Conservation (phyloP, 2,797 vertebrate species). For the Forpus xanthops region DNA sequence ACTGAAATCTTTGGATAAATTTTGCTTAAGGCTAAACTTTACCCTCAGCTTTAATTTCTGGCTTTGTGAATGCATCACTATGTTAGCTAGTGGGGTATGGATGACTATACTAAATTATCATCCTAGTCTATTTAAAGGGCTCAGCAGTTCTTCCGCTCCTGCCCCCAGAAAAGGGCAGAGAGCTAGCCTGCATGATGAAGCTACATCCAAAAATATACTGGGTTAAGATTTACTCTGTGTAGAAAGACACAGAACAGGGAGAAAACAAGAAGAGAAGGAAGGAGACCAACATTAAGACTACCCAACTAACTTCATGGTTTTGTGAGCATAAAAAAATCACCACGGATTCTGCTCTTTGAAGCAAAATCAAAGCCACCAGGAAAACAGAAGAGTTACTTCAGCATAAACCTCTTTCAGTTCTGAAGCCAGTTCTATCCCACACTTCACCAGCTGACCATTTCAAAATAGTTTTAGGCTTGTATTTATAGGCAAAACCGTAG, state of each 20-base stretch:
- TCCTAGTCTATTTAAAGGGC: background rate
- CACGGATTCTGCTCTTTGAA: background rate
- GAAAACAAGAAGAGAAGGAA: background rate
- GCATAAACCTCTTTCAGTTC: background rate
- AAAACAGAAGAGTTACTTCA: background rate
- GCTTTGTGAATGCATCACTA: background rate
- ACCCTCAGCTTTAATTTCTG: background rate
- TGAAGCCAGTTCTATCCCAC: background rate
- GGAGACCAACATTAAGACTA: background rate
- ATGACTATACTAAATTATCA: background rate
- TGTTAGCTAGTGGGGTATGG: background rate
- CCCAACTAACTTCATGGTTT: background rate
- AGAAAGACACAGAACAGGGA: background rate
- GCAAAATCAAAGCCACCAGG: background rate
- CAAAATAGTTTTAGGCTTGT: background rate
- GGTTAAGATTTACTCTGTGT: background rate
- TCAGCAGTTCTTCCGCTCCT: background rate
- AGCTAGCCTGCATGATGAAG: background rate
- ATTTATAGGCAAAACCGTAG: background rate
- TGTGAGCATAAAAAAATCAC: background rate
- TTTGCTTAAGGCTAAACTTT: background rate
- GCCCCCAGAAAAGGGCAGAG: background rate
- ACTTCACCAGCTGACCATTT: background rate
- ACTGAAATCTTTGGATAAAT: background rate
- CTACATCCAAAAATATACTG: background rate